These are phyloP conservation scores for Zaprionus capensis DNA, from an alignment of 1,140 invertebrate species.

Conservation along the genomic window DNA sequence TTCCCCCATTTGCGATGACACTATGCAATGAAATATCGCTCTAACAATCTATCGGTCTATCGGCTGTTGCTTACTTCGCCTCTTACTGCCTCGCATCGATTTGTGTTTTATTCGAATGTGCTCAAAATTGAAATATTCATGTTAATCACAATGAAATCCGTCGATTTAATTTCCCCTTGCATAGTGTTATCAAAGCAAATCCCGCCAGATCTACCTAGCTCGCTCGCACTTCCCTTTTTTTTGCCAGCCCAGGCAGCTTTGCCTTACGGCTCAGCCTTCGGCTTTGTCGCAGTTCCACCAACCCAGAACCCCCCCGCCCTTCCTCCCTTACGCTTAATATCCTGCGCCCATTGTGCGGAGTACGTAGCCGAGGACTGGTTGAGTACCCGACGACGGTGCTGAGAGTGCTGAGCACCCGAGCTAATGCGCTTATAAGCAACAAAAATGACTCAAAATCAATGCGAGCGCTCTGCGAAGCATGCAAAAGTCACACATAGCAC, in stretches of 20 bases:
- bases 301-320: background rate
- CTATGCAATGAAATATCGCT: conserved; percentile 12
- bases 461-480: conserved; percentile 12
- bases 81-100: background rate
- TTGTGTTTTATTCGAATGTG: background rate
- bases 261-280: background rate
- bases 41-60: background rate
- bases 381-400: conserved; percentile 2
- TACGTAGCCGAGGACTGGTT: background rate
- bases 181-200: conserved; percentile 21
- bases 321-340: background rate
- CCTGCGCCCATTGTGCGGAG: background rate
- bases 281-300: background rate
- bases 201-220: conserved; percentile 1
- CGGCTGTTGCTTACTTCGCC: background rate
- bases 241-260: background rate
- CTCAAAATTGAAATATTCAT: conserved; percentile 7
- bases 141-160: conserved; percentile 1
- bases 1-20: conserved; percentile 7
- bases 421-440: conserved; percentile 43
- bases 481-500: conserved; percentile 9
- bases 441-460: conserved; percentile 22
- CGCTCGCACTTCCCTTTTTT: background rate
- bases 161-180: background rate
- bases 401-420: conserved; percentile 19